phyloP scores from a whole-genome alignment of 2,888 invertebrate species.

The Nasonovia ribisnigri region DNA sequence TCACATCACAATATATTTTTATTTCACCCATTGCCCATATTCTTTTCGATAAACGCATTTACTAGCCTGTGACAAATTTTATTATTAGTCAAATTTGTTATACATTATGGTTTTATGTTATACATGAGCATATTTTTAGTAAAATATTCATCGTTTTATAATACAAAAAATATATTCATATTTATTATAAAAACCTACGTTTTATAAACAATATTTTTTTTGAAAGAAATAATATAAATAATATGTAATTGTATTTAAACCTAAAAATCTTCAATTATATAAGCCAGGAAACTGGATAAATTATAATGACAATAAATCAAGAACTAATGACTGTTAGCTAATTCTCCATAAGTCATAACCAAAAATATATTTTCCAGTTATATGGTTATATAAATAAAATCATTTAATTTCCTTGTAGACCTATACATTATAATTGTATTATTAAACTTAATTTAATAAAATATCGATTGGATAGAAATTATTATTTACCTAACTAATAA shows the following conservation, averaged over 20 bases:
- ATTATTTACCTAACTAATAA: not conserved
- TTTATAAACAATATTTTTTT: not conserved
- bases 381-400: no score
- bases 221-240: not conserved
- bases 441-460: not conserved
- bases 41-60: constrained; percentile 45
- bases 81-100: constrained; percentile 23
- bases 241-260: not conserved
- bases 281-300: no score
- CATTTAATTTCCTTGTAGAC: no score
- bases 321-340: no score
- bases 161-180: not conserved
- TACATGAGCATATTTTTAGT: not conserved
- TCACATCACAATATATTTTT: constrained; percentile 44
- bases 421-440: not conserved
- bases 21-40: constrained; percentile 48
- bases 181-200: not conserved
- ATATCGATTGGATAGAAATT: not conserved
- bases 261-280: no score
- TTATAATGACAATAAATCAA: no score
- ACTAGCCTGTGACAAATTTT: constrained; percentile 44
- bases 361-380: no score
- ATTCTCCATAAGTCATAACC: no score
- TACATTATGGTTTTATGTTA: not conserved
- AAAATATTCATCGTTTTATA: constrained; percentile 13